phyloP scores from a whole-genome alignment of 2,113 vertebrate species.

The Cinclus mexicanus region DNA sequence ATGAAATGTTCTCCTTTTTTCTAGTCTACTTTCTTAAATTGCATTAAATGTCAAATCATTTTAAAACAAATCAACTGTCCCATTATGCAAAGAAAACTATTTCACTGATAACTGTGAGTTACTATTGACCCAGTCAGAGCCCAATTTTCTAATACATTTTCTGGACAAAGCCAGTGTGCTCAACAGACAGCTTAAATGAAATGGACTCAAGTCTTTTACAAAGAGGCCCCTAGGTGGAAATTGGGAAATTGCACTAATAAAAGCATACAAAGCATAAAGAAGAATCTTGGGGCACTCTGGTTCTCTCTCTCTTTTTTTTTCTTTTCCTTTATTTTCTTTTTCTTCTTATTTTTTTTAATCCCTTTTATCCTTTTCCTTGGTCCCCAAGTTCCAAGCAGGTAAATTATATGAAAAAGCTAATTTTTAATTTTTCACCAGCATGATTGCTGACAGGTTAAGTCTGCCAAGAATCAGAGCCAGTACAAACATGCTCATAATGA shows the following conservation, averaged over 20 bases:
- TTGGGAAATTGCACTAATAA: not conserved
- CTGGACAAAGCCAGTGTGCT: not conserved
- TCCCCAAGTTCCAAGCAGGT: not conserved
- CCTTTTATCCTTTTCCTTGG: not conserved
- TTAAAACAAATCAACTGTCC: not conserved
- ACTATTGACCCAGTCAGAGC: not conserved
- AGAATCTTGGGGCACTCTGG: not conserved
- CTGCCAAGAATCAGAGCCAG: constrained; percentile 28
- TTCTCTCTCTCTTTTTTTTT: not conserved
- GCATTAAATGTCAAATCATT: not conserved
- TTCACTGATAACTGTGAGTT: not conserved
- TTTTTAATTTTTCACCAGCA: not conserved
- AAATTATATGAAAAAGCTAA: not conserved
- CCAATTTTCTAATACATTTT: not conserved
- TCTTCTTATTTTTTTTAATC: too few species aligned
- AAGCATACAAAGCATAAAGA: not conserved
- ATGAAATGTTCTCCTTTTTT: not conserved
- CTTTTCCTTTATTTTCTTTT: too few species aligned
- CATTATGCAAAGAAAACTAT: not conserved
- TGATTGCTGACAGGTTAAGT: not conserved
- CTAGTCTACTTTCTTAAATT: not conserved
- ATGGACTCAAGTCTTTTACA: not conserved
- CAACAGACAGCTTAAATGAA: not conserved
- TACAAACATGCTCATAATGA: constrained; percentile 8
- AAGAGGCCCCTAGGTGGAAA: not conserved